These are phyloP conservation scores for Danio choprae DNA, from an alignment of 2,797 vertebrate genomes.

Conservation along the genomic window DNA sequence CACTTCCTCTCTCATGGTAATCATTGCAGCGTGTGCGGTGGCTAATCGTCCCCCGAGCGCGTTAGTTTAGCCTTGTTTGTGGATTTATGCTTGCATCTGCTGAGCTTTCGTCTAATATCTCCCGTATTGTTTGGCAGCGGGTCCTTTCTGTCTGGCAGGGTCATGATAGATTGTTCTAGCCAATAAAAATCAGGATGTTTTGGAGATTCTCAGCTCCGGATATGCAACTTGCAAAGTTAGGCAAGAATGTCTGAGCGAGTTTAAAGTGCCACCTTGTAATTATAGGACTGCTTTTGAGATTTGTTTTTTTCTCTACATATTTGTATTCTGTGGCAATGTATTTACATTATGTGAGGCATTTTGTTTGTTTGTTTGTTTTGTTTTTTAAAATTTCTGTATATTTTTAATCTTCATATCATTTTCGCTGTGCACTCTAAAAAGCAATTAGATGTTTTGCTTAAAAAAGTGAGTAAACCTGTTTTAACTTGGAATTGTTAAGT, in stretches of 20 bases:
- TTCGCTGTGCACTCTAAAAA: no score
- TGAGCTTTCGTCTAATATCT: constrained; percentile 64
- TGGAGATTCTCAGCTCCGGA: constrained; percentile 35
- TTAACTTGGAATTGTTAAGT: no score
- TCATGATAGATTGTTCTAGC: not conserved
- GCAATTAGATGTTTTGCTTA: no score
- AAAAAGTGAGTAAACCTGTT: no score
- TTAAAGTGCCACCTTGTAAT: not conserved
- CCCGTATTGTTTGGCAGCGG: constrained; percentile 45
- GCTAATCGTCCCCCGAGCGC: constrained; percentile 68
- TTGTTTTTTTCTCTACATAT: no score
- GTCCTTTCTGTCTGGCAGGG: constrained; percentile 53
- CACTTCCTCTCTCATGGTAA: constrained; percentile 74
- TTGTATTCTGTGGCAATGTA: no score
- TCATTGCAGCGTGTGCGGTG: constrained; percentile 70
- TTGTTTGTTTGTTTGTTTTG: no score
- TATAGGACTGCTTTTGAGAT: no score
- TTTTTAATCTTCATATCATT: no score
- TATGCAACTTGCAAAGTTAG: constrained; percentile 19
- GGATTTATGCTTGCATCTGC: constrained; percentile 68
- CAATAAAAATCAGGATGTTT: constrained; percentile 54
- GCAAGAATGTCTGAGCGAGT: constrained; percentile 12
- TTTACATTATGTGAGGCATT: no score
- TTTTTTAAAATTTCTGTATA: no score
- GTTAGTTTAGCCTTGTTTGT: constrained; percentile 67